A percentile compares a stretch with the other conserved stretches of the same genome.
Conservation (phyloP, 2,888 invertebrate genomes). For the Brassicogethes aeneus region DNA sequence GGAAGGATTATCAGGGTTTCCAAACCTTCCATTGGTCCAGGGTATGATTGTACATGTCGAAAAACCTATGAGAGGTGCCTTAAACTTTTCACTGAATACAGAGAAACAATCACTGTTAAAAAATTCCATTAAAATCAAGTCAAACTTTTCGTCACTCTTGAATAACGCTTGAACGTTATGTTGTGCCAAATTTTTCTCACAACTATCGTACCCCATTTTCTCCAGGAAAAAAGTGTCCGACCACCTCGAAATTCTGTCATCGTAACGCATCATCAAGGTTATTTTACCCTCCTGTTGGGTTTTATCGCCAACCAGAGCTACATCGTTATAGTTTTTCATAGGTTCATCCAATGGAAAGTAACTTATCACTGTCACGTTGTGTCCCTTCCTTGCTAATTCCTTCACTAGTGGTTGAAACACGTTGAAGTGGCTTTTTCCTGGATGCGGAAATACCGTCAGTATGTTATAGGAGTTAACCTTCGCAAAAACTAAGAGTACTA, state of each 20-base stretch:
- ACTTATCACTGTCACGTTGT: constrained; percentile 60
- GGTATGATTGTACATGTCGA: constrained; percentile 43
- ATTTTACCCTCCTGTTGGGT: too few species aligned
- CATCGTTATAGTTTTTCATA: constrained; percentile 48
- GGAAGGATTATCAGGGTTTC: constrained; percentile 41
- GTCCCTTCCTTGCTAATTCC: constrained; percentile 53
- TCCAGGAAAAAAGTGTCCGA: too few species aligned
- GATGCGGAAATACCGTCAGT: constrained; percentile 58
- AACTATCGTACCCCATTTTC: constrained; percentile 12
- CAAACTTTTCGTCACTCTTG: constrained; percentile 45
- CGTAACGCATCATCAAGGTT: too few species aligned
- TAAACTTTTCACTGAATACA: constrained; percentile 51
- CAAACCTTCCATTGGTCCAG: constrained; percentile 39
- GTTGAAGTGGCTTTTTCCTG: constrained; percentile 63
- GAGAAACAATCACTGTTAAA: constrained; percentile 63
- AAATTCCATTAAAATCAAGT: constrained; percentile 57
- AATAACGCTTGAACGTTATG: constrained; percentile 36
- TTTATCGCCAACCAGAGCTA: too few species aligned
- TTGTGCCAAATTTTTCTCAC: constrained; percentile 21
- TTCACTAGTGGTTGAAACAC: constrained; percentile 53
- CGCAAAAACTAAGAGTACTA: too few species aligned
- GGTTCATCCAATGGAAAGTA: constrained; percentile 49
- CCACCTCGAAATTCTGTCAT: too few species aligned
- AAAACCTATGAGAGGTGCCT: constrained; percentile 49
- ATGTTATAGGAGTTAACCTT: too few species aligned